Conservation (phyloP, 2,888 invertebrate species). For the Eudasyphora cyanicolor region DNA sequence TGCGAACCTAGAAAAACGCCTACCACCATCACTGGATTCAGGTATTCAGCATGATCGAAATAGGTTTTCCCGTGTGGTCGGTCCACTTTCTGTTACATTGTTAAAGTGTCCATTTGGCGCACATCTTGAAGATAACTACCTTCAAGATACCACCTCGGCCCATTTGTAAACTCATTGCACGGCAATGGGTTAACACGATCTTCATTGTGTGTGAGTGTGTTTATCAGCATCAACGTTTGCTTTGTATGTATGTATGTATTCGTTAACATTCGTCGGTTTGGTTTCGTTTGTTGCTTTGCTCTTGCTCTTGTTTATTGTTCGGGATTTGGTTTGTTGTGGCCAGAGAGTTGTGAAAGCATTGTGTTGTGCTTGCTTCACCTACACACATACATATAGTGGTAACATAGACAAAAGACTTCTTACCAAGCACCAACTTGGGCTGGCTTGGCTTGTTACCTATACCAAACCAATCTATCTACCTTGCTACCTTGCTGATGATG, state of each 20-base stretch:
- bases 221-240: neutral
- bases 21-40: no score
- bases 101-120: no score
- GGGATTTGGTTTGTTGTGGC: conserved; percentile 59
- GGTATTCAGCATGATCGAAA: no score
- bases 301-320: conserved; percentile 46
- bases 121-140: no score
- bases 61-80: no score
- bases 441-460: conserved; percentile 1
- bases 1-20: no score
- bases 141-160: no score
- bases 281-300: conserved; percentile 36
- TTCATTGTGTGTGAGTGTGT: neutral
- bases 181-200: conserved; percentile 10
- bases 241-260: neutral
- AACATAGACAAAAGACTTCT: conserved; percentile 22
- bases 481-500: conserved; percentile 17
- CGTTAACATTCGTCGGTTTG: conserved; percentile 13
- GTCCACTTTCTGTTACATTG: no score
- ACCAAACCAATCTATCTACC: neutral
- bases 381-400: conserved; percentile 37
- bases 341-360: conserved; percentile 59
- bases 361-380: conserved; percentile 9
- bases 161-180: neutral
- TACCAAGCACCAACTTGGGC: no score